These are phyloP conservation scores for Crypturellus undulatus DNA, from an alignment of 2,113 vertebrate species.

Conservation along the genomic window DNA sequence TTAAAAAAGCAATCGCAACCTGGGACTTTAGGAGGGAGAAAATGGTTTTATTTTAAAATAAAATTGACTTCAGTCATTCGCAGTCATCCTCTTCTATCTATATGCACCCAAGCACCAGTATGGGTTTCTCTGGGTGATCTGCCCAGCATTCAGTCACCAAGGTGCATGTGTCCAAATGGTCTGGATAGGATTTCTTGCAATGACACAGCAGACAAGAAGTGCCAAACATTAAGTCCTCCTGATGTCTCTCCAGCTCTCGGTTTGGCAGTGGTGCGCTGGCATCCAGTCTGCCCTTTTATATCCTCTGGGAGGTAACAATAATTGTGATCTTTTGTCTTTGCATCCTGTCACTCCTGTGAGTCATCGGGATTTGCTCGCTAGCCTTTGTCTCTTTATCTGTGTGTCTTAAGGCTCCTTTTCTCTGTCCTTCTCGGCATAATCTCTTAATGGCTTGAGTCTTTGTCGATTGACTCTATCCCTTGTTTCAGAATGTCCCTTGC, in stretches of 20 bases:
- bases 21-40: slow-evolving; percentile 5
- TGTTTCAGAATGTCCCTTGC: neutral
- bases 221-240: neutral
- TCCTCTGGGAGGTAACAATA: neutral
- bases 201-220: neutral
- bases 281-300: neutral
- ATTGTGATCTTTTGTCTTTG: neutral
- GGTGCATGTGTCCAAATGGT: neutral
- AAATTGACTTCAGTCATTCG: neutral
- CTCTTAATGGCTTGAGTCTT: neutral
- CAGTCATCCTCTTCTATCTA: neutral
- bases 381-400: neutral
- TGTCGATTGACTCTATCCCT: neutral
- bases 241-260: neutral
- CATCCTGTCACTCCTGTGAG: neutral
- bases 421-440: neutral
- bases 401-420: neutral
- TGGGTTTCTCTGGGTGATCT: neutral
- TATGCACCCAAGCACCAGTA: neutral
- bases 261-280: neutral
- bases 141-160: neutral
- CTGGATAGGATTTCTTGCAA: neutral
- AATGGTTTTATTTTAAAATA: slow-evolving; percentile 5
- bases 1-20: neutral
- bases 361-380: neutral